Conservation (phyloP, 1,140 invertebrate genomes). For the Tetramorium simillimum region DNA sequence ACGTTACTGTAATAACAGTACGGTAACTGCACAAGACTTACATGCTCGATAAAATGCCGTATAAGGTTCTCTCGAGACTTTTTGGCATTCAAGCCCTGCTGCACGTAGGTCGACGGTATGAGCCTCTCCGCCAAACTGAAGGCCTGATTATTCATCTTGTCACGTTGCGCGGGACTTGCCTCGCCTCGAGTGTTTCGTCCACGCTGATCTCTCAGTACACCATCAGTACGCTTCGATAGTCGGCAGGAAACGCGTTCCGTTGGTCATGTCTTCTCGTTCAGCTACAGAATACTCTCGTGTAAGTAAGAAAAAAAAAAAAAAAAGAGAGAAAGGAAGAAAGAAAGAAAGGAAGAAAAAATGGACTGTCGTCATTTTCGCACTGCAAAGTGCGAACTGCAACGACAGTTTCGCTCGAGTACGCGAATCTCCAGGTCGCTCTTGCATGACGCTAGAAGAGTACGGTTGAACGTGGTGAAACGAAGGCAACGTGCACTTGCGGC, state of each 20-base stretch:
- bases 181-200: slow-evolving; percentile 62
- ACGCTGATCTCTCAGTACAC: slow-evolving; percentile 66
- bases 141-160: slow-evolving; percentile 87
- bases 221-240: slow-evolving; percentile 62
- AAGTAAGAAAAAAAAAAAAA: not conserved
- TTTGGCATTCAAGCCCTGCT: slow-evolving; percentile 89
- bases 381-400: too few relatives aligned
- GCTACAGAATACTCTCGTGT: not conserved
- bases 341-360: not conserved
- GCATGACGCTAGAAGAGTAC: not conserved
- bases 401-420: not conserved
- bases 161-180: slow-evolving; percentile 43
- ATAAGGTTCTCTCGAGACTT: slow-evolving; percentile 91
- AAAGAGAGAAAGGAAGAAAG: not conserved
- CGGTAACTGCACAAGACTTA: slow-evolving; percentile 71
- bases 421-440: not conserved
- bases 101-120: slow-evolving; percentile 88
- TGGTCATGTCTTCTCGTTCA: slow-evolving; percentile 13
- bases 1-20: too few relatives aligned
- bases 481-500: not conserved
- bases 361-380: not conserved
- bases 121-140: slow-evolving; percentile 87
- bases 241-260: slow-evolving; percentile 39
- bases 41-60: slow-evolving; percentile 88
- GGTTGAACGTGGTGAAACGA: not conserved